These are phyloP conservation scores for Elaeidobius kamerunicus DNA, from an alignment of 2,888 invertebrate species.

Conservation along the genomic window DNA sequence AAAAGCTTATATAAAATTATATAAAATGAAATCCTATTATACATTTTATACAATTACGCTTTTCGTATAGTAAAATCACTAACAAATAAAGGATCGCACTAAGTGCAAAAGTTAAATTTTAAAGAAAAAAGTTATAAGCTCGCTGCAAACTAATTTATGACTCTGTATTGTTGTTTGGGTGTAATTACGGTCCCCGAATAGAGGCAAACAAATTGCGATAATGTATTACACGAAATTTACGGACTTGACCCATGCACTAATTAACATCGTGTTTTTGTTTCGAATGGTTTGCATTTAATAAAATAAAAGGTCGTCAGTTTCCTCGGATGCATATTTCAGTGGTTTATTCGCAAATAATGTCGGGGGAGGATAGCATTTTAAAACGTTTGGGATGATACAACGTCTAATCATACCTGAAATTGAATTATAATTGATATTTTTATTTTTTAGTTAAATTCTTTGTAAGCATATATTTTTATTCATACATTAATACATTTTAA, in stretches of 20 bases:
- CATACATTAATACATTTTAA: too few species aligned
- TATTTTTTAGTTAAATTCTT: too few species aligned
- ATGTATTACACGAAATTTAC: conserved; percentile 22
- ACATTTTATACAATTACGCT: too few species aligned
- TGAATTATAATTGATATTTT: too few species aligned
- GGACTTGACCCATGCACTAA: conserved; percentile 19
- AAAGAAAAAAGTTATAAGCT: conserved; percentile 14
- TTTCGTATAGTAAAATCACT: too few species aligned
- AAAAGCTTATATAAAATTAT: too few species aligned
- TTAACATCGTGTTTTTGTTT: conserved; percentile 23
- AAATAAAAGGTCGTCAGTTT: conserved; percentile 9
- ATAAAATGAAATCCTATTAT: too few species aligned
- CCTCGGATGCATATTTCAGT: not conserved
- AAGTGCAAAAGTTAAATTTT: conserved; percentile 2
- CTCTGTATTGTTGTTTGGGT: conserved; percentile 19
- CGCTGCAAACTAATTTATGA: conserved; percentile 21
- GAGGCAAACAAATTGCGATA: conserved; percentile 23
- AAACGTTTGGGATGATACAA: too few species aligned
- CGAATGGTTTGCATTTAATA: conserved; percentile 11
- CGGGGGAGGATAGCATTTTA: not conserved
- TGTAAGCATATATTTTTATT: too few species aligned
- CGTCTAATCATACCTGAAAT: too few species aligned
- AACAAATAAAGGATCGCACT: too few species aligned
- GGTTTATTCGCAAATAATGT: not conserved
- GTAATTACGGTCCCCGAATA: conserved; percentile 21